phyloP scores from a whole-genome alignment of 2,888 invertebrate genomes.

The Athalia cordata region DNA sequence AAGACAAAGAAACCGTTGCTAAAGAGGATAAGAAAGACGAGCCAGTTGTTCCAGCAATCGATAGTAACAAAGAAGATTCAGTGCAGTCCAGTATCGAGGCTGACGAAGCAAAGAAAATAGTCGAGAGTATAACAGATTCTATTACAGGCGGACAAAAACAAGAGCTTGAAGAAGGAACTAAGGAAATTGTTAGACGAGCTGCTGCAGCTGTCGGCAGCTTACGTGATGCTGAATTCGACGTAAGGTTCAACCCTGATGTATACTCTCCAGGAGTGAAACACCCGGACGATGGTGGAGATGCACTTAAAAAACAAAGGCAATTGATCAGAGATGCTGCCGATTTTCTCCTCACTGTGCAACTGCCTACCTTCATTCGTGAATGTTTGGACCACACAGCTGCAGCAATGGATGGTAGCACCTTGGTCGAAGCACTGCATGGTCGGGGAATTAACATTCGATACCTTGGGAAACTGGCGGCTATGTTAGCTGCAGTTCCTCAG shows the following conservation, averaged over 20 bases:
- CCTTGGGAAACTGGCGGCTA: constrained; percentile 91
- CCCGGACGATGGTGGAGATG: constrained; percentile 81
- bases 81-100: constrained; percentile 77
- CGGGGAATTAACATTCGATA: constrained; percentile 98
- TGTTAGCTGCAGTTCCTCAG: constrained; percentile 85
- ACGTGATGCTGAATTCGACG: constrained; percentile 96
- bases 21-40: constrained; percentile 64
- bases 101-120: constrained; percentile 93
- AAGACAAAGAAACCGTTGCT: constrained; percentile 68
- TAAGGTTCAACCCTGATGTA: constrained; percentile 98
- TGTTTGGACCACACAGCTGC: constrained; percentile 93
- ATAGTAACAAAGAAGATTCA: constrained; percentile 70
- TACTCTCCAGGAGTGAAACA: constrained; percentile 96
- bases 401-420: constrained; percentile 95
- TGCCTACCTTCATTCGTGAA: constrained; percentile 94
- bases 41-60: constrained; percentile 56
- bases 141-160: constrained; percentile 85
- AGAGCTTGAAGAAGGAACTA: constrained; percentile 89
- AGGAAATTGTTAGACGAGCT: constrained; percentile 91
- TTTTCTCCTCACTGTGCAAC: constrained; percentile 93
- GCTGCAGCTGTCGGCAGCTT: constrained; percentile 94
- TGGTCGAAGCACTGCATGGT: constrained; percentile 95
- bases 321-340: constrained; percentile 97
- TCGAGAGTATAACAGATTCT: constrained; percentile 90
- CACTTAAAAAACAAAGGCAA: constrained; percentile 88